Evolutionary conservation across 1,140 invertebrate genomes (phyloP).

Genomic region (Microvelia longipes): DNA sequence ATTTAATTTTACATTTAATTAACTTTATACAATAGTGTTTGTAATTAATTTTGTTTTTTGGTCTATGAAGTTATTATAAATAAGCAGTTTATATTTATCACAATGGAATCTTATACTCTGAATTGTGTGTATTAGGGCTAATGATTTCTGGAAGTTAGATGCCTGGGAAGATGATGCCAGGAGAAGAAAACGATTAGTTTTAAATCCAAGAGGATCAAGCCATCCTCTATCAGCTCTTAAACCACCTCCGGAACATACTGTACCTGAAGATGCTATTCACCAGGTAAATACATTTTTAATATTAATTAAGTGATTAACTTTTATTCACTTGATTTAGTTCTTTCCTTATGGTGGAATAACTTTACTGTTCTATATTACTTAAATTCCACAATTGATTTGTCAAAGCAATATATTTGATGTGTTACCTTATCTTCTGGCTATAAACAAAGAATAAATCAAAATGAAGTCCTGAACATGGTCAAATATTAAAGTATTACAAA

Average conservation of each 20-base stretch:
- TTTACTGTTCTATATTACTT: background rate
- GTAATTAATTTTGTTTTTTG: no score
- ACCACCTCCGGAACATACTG: constrained; percentile 71
- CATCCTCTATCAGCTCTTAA: constrained; percentile 86
- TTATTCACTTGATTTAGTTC: background rate
- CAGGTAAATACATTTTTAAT: constrained; percentile 34
- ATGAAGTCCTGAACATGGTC: no score
- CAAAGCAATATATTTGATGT: background rate
- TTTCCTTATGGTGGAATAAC: no score
- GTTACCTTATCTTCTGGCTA: no score
- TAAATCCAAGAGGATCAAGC: constrained; percentile 80
- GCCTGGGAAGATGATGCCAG: constrained; percentile 98
- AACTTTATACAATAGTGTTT: no score
- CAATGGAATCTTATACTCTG: no score
- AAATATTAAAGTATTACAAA: no score
- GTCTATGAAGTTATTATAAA: no score
- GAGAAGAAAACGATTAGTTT: constrained; percentile 80
- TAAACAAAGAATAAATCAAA: no score
- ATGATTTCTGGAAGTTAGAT: constrained; percentile 88
- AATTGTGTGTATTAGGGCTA: no score
- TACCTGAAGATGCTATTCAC: constrained; percentile 80
- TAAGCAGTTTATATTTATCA: no score
- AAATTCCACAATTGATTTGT: background rate
- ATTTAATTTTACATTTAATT: no score
- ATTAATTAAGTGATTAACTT: background rate